Evolutionary conservation across 2,888 invertebrate species (phyloP).

Genomic region (Eudemis profundana): DNA sequence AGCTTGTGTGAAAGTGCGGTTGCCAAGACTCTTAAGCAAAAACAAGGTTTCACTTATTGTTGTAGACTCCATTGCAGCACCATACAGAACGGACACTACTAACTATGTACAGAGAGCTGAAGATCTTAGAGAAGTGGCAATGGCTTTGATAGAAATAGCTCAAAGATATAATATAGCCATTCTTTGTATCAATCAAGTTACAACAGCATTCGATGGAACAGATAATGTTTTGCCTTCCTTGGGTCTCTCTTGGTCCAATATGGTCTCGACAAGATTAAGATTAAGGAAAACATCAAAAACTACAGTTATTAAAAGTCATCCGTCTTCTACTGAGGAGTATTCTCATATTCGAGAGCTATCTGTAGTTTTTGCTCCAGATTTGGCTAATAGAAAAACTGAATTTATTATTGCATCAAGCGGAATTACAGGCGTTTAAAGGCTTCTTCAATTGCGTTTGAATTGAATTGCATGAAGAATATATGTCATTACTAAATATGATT

Average conservation of each 20-base stretch:
- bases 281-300: slow-evolving; percentile 56
- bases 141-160: slow-evolving; percentile 62
- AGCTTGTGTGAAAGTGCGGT: slow-evolving; percentile 68
- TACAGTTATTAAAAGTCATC: slow-evolving; percentile 30
- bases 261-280: slow-evolving; percentile 70
- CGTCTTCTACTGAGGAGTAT: slow-evolving; percentile 45
- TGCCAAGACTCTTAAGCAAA: slow-evolving; percentile 66
- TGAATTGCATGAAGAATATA: not conserved
- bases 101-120: slow-evolving; percentile 78
- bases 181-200: slow-evolving; percentile 79
- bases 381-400: slow-evolving; percentile 57
- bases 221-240: slow-evolving; percentile 68
- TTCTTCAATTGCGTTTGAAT: too few relatives aligned
- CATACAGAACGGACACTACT: slow-evolving; percentile 72
- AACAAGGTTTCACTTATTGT: slow-evolving; percentile 64
- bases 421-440: slow-evolving; percentile 51
- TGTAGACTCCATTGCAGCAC: slow-evolving; percentile 78
- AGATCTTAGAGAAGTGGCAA: slow-evolving; percentile 74
- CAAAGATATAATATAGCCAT: slow-evolving; percentile 68
- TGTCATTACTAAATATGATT: not conserved
- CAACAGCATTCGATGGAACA: slow-evolving; percentile 62
- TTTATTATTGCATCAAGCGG: slow-evolving; percentile 66
- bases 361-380: slow-evolving; percentile 68
- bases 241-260: slow-evolving; percentile 80
- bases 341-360: slow-evolving; percentile 61